These are phyloP conservation scores for Epizoanthus scotinus DNA, from an alignment of 92 coral and sea anemone genomes.

Conservation along the genomic window DNA sequence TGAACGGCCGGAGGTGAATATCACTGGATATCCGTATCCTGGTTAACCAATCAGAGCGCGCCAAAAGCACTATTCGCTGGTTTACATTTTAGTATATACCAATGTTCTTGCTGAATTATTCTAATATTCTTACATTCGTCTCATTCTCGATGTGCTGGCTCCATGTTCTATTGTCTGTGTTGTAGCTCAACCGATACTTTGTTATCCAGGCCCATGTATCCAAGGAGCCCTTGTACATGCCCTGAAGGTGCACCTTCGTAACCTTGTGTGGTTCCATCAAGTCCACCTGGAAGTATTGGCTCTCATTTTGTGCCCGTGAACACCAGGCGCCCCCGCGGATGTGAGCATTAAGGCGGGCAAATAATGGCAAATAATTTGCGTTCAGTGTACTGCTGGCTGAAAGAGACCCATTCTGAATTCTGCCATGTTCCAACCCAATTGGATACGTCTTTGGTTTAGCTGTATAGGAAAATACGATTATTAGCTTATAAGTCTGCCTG, in stretches of 20 bases:
- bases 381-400: conserved; percentile 30
- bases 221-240: conserved; percentile 29
- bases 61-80: no score
- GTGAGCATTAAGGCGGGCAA: conserved; percentile 20
- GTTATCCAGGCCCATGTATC: conserved; percentile 25
- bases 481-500: not conserved
- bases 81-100: no score
- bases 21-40: no score
- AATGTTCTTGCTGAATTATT: not conserved
- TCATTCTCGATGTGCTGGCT: conserved; percentile 4
- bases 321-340: conserved; percentile 30
- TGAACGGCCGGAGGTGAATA: no score
- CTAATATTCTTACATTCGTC: not conserved
- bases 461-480: not conserved
- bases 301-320: not conserved
- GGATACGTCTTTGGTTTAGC: not conserved
- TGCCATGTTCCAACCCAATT: conserved; percentile 19
- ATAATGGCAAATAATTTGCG: conserved; percentile 2
- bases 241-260: conserved; percentile 30
- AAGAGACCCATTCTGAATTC: conserved; percentile 22
- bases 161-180: conserved; percentile 19
- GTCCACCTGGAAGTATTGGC: conserved; percentile 32
- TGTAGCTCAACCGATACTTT: conserved; percentile 15
- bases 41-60: no score
- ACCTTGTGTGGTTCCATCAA: conserved; percentile 16